Evolutionary conservation across 2,888 invertebrate genomes (phyloP).

Genomic region (Stenolophus ochropezus): DNA sequence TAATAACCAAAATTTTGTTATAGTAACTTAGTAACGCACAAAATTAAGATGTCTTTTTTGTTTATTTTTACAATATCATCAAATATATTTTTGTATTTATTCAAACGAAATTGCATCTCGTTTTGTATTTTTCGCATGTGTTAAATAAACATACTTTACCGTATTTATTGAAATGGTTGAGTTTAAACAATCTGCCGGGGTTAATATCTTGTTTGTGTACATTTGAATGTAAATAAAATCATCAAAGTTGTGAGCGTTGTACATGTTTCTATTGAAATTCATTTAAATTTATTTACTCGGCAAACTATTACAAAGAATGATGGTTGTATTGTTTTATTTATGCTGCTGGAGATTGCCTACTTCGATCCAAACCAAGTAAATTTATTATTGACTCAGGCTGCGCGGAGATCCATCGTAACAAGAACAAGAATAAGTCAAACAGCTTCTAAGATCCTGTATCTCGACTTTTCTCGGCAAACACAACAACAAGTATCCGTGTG

Average conservation of each 20-base stretch:
- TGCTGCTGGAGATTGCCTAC: constrained; percentile 13
- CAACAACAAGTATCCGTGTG: constrained; percentile 44
- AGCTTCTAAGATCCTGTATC: constrained; percentile 41
- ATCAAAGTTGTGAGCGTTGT: background rate
- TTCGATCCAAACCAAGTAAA: constrained; percentile 17
- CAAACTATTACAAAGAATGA: background rate
- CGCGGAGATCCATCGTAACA: background rate
- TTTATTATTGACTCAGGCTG: constrained; percentile 45
- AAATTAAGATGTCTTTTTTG: too few species aligned
- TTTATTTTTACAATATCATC: too few species aligned
- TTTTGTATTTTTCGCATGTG: too few species aligned
- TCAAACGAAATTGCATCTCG: too few species aligned
- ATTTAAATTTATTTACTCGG: background rate
- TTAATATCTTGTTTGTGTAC: too few species aligned
- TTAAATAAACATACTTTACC: background rate
- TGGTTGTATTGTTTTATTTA: background rate
- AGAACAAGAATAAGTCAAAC: constrained; percentile 45
- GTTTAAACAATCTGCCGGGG: too few species aligned
- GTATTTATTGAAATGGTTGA: background rate
- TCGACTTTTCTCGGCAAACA: constrained; percentile 49
- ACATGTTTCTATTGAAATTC: background rate
- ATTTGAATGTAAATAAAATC: background rate
- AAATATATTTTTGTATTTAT: too few species aligned
- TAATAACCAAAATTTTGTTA: too few species aligned
- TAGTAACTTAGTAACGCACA: too few species aligned